phyloP scores from a whole-genome alignment of 2,797 vertebrate species.

The Chelon auratus region DNA sequence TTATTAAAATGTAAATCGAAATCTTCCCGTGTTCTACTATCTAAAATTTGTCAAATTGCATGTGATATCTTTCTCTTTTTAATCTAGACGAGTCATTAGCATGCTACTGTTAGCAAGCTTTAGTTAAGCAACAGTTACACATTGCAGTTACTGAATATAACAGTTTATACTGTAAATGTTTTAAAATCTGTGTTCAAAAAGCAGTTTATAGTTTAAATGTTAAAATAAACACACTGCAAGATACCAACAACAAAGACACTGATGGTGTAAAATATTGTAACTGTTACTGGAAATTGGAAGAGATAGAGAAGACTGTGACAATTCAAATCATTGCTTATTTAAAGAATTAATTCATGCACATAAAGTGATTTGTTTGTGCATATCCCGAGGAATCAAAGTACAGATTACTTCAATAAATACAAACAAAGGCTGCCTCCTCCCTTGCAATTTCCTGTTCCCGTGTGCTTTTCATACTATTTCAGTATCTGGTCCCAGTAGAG shows the following conservation, averaged over 20 bases:
- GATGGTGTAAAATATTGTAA: no score
- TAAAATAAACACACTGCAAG: not conserved
- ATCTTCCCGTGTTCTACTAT: no score
- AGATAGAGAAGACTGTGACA: not conserved
- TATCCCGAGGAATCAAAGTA: not conserved
- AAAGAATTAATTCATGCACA: not conserved
- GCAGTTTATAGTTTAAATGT: not conserved
- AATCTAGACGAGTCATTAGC: not conserved
- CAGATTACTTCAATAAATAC: slow-evolving; percentile 27
- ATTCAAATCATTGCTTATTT: not conserved
- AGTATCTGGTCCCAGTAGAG: slow-evolving; percentile 30
- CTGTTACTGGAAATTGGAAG: slow-evolving; percentile 17
- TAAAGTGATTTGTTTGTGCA: not conserved
- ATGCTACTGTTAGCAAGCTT: not conserved
- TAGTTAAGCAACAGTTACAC: not conserved
- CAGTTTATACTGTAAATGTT: no score
- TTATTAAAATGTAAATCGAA: no score
- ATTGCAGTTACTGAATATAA: no score
- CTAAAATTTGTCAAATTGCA: not conserved
- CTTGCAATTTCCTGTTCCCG: slow-evolving; percentile 63
- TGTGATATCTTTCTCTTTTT: not conserved
- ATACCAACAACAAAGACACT: not conserved
- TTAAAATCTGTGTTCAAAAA: no score
- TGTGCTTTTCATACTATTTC: slow-evolving; percentile 21
- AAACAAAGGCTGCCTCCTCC: slow-evolving; percentile 37